Conservation (phyloP, 64 coral and sea anemone genomes). For the Pachyseris speciosa region DNA sequence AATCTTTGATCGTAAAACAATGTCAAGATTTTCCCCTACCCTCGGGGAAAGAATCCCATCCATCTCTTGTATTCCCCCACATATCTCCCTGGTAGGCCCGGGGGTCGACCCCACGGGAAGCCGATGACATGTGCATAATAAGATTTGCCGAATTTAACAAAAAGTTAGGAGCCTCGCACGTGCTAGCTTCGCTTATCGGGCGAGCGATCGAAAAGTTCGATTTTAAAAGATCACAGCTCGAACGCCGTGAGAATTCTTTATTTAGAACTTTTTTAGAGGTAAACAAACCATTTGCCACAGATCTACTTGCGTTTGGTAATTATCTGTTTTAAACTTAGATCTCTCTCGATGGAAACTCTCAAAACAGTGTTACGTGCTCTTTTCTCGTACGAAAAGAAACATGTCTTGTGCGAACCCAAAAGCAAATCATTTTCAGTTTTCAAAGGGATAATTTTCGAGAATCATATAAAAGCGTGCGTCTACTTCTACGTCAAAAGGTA, state of each 20-base stretch:
- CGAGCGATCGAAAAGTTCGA: conserved; percentile 26
- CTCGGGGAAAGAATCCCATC: too few relatives aligned
- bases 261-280: too few relatives aligned
- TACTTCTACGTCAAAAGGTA: conserved; percentile 30
- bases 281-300: too few relatives aligned
- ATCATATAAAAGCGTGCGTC: conserved; percentile 12
- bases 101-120: too few relatives aligned
- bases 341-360: conserved; percentile 12
- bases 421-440: conserved; percentile 47
- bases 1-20: too few relatives aligned
- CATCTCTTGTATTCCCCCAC: too few relatives aligned
- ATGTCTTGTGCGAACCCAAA: conserved; percentile 44
- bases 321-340: conserved; percentile 31
- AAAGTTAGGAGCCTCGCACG: conserved; percentile 27
- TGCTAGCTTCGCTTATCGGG: conserved; percentile 32
- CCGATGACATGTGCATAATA: too few relatives aligned
- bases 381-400: conserved; percentile 35
- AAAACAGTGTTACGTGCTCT: conserved; percentile 22
- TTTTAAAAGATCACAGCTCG: conserved; percentile 28
- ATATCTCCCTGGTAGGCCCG: too few relatives aligned
- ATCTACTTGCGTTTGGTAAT: conserved; percentile 16
- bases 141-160: background rate
- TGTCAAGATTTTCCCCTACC: too few relatives aligned
- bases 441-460: conserved; percentile 46
- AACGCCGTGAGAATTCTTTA: too few relatives aligned